Evolutionary conservation across 1,140 invertebrate genomes (phyloP), one percentile per base, ranked within the genome.

Genomic region (Diploscapter pachys): DNA sequence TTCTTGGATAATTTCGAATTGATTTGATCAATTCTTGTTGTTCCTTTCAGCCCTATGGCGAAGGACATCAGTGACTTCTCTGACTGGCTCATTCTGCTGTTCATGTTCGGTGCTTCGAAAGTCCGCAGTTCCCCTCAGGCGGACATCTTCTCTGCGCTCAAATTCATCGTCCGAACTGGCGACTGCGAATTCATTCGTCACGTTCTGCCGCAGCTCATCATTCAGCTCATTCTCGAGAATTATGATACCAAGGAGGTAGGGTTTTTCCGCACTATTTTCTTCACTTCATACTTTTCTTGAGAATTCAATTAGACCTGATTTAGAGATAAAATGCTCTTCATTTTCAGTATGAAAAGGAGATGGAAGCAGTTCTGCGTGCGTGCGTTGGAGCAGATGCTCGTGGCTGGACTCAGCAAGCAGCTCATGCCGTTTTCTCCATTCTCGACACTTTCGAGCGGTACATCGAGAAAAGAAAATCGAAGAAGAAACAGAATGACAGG

Each of bases 381-480:
- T 53, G 50, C 6, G 62, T 77, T 8, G 72, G 77, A 78, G 11
- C 57, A 4, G 76, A 75, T 53, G 52, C 9, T 8, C 31, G 31
- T 31, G 52, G 74, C 5, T 80, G 73, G 77, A 31, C 70, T 5
- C 63, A 73, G 9, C 56, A 63, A 52, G 79, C 78, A 9, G 75
- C 78, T 3, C 79, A 79, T 13, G 71, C 77, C 64, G 78, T 81
- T 49, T 77, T 79, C 55, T 61, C 79, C 11, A 59, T 81, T 56
- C 9, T 79, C 31, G 78, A 79, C 55, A 78, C 80, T 4, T 81
- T 87, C 3, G 79, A 81, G 68, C 85, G 86, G 59, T 72, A 11
- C 54, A 63, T 63, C n/a, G 53, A 49, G 13, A n/a, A 68, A 49
- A 5, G 61, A 52, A 72, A 62, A n/a, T 9, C 31, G 13, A 48